A percentile compares a stretch with the other conserved stretches of the same genome.
These are phyloP conservation scores for Nephrotoma flavescens DNA, from an alignment of 2,888 invertebrate genomes.

Conservation along the genomic window DNA sequence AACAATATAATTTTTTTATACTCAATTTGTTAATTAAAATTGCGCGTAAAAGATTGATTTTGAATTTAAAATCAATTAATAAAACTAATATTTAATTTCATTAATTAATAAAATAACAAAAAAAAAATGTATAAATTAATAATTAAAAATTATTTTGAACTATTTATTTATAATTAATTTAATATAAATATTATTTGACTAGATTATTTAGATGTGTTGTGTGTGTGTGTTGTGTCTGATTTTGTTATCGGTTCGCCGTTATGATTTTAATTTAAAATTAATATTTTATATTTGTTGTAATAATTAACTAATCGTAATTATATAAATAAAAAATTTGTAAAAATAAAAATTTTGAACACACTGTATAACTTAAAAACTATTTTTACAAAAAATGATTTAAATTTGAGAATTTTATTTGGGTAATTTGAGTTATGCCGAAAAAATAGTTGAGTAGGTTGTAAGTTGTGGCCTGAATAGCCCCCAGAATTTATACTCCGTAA, in stretches of 20 bases:
- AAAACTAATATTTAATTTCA: not conserved
- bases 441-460: no score
- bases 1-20: not conserved
- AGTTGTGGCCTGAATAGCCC: no score
- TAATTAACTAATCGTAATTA: no score
- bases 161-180: not conserved
- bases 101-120: not conserved
- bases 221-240: not conserved
- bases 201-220: not conserved
- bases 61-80: not conserved
- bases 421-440: no score
- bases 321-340: no score
- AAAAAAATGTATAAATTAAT: not conserved
- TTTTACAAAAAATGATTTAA: not conserved
- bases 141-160: not conserved
- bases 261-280: not conserved
- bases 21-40: not conserved
- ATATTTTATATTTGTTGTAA: not conserved
- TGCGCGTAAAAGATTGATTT: no score
- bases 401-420: not conserved
- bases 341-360: not conserved
- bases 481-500: no score
- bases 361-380: not conserved
- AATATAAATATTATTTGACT: not conserved
- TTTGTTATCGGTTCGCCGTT: no score